A percentile compares a stretch with the other conserved stretches of the same genome.
These are phyloP conservation scores for Sepioteuthis lessoniana DNA, from an alignment of 2,888 invertebrate species.

Conservation along the genomic window DNA sequence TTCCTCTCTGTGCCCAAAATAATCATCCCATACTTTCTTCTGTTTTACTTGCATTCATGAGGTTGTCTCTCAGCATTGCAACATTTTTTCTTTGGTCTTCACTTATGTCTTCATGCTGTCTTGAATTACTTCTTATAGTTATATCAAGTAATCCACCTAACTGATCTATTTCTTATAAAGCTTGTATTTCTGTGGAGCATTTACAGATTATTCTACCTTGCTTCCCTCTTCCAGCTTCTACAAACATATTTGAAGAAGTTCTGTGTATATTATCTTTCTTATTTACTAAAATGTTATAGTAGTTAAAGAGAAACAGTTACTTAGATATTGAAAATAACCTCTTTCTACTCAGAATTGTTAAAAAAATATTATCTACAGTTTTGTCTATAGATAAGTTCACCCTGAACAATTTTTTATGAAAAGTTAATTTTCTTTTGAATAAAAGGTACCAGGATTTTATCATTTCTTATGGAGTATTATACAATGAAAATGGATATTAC, in stretches of 20 bases:
- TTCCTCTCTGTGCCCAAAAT: neutral
- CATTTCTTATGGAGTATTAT: no score
- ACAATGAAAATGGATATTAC: no score
- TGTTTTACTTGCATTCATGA: neutral
- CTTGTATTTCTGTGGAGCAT: neutral
- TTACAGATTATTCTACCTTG: neutral
- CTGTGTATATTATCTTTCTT: neutral
- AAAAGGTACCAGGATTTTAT: no score
- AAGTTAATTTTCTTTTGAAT: no score
- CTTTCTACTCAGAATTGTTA: no score
- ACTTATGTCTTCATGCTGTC: neutral
- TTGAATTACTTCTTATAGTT: neutral
- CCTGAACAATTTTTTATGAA: no score
- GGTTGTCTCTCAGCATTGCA: neutral
- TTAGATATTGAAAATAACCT: no score
- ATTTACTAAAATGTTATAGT: no score
- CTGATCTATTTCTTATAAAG: neutral
- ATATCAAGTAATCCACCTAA: no score
- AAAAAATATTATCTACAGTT: no score
- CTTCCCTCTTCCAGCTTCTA: neutral
- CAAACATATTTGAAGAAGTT: neutral
- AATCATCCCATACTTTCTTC: neutral
- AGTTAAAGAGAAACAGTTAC: no score
- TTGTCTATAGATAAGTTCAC: no score
- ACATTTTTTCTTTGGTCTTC: neutral